These are phyloP conservation scores for Hydra vulgaris DNA, from an alignment of 30 jellyfish, hydroid and myxozoan genomes.

Conservation along the genomic window DNA sequence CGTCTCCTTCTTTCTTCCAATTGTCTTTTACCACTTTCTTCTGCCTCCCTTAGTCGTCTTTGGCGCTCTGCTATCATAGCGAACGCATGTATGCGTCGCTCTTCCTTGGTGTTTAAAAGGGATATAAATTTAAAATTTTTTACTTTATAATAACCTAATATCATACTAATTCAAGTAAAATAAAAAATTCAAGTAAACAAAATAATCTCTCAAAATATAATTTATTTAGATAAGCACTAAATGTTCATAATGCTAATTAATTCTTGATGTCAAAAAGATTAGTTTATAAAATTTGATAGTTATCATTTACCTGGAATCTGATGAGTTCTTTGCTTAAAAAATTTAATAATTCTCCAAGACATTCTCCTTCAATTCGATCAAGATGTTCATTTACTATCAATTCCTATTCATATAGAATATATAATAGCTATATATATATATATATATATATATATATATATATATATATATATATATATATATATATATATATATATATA, in stretches of 20 bases:
- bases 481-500: no score
- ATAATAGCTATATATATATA: no score
- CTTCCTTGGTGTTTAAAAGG: conserved; percentile 56
- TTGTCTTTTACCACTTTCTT: conserved; percentile 95
- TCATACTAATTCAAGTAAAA: no score
- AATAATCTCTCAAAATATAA: no score
- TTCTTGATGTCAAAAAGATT: no score
- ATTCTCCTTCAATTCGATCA: conserved; percentile 57
- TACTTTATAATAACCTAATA: neutral
- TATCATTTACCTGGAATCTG: conserved; percentile 85
- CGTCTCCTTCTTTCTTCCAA: conserved; percentile 96
- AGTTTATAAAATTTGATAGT: neutral
- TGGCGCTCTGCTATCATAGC: conserved; percentile 99
- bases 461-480: no score
- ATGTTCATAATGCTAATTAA: no score
- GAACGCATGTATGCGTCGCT: conserved; percentile 98
- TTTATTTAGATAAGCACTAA: no score
- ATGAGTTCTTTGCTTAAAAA: conserved; percentile 82
- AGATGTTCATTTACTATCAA: conserved; percentile 62
- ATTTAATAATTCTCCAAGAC: conserved; percentile 83
- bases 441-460: no score
- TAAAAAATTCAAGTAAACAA: no score
- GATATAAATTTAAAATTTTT: neutral
- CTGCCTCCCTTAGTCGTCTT: conserved; percentile 97
- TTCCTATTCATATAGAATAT: conserved; percentile 57